Conservation (phyloP, 2,888 invertebrate genomes). For the Ellobium chinense region DNA sequence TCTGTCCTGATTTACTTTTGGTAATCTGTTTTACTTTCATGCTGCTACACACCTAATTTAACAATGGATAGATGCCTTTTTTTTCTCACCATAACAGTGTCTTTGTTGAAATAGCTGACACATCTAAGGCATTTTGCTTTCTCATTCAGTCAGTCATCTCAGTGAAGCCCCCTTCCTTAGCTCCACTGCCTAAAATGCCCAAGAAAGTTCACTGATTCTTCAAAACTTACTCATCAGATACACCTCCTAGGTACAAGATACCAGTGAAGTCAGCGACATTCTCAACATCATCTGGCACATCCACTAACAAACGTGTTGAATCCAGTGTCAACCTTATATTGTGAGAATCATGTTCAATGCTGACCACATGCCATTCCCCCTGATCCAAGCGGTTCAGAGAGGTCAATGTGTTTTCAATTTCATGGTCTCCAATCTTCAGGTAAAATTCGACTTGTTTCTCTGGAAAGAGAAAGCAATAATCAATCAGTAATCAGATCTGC, state of each 20-base stretch:
- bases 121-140: too few relatives aligned
- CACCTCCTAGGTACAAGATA: conserved; percentile 64
- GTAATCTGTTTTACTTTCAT: too few relatives aligned
- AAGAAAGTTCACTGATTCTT: background rate
- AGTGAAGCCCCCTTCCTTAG: too few relatives aligned
- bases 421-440: conserved; percentile 56
- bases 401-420: conserved; percentile 87
- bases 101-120: too few relatives aligned
- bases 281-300: conserved; percentile 44
- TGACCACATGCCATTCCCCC: conserved; percentile 97
- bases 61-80: too few relatives aligned
- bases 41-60: too few relatives aligned
- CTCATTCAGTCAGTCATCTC: too few relatives aligned
- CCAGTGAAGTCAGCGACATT: conserved; percentile 58
- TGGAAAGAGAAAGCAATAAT: conserved; percentile 50
- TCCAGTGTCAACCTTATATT: conserved; percentile 78
- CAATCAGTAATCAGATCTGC: background rate
- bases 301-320: conserved; percentile 37
- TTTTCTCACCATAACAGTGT: too few relatives aligned
- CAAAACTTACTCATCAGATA: conserved; percentile 48
- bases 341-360: conserved; percentile 96
- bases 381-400: conserved; percentile 91
- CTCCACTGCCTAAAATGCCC: too few relatives aligned
- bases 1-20: too few relatives aligned
- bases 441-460: conserved; percentile 60